Percentiles rank a stretch among this genome's conserved stretches.
phyloP scores from a whole-genome alignment of 2,113 vertebrate species.

The Ptychochromis oligacanthus region DNA sequence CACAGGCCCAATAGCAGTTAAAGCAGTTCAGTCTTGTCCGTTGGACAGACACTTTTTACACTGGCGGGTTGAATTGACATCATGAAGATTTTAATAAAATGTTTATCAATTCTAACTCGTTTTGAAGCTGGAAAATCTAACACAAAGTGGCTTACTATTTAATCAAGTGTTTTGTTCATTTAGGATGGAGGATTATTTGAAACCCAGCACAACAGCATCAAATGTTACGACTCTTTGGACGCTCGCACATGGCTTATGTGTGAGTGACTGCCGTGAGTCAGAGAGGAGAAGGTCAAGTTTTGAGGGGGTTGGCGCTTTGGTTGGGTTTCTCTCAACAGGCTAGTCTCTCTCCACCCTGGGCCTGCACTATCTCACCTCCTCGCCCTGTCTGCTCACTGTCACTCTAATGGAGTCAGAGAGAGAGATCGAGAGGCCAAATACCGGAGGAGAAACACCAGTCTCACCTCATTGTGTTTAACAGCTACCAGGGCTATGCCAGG shows the following conservation, averaged over 20 bases:
- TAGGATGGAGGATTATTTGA: background rate
- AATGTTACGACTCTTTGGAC: background rate
- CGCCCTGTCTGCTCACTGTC: constrained; percentile 81
- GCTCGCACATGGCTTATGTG: background rate
- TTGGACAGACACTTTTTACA: background rate
- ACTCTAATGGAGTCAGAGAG: constrained; percentile 79
- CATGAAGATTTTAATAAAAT: background rate
- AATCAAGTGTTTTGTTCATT: constrained; percentile 4
- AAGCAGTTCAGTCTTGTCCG: too few relatives aligned
- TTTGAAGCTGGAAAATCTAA: background rate
- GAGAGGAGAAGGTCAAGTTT: constrained; percentile 73
- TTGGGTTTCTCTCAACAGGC: constrained; percentile 60
- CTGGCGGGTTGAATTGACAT: too few relatives aligned
- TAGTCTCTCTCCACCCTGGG: constrained; percentile 57
- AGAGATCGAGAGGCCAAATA: constrained; percentile 50
- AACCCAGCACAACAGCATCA: constrained; percentile 19
- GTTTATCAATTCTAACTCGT: background rate
- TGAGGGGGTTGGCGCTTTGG: constrained; percentile 29
- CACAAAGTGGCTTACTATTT: background rate
- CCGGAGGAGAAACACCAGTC: constrained; percentile 69
- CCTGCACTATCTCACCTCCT: constrained; percentile 80
- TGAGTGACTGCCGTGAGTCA: constrained; percentile 49
- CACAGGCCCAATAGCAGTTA: background rate
- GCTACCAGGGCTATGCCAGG: constrained; percentile 73
- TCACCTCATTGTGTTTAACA: constrained; percentile 78